Percentiles rank a stretch among this genome's conserved stretches.
phyloP scores from a whole-genome alignment of 2,888 invertebrate genomes.

The Cinara cedri region DNA sequence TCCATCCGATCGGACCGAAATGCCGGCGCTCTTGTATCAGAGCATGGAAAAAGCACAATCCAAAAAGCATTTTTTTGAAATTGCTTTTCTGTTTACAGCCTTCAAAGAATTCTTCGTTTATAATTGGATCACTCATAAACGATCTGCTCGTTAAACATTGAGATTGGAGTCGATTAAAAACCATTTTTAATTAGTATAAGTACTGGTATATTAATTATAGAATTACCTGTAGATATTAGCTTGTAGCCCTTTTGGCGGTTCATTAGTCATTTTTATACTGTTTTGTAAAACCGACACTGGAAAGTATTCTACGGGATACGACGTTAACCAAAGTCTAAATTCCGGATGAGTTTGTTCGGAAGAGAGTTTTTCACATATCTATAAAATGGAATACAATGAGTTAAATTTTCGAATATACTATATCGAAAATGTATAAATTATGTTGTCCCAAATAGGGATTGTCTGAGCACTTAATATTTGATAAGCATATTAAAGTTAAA shows the following conservation, averaged over 20 bases:
- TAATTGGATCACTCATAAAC: constrained; percentile 76
- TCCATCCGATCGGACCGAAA: constrained; percentile 86
- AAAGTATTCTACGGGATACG: constrained; percentile 77
- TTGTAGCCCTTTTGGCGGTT: constrained; percentile 74
- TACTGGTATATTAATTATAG: not conserved
- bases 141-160: not conserved
- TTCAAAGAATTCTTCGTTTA: constrained; percentile 77
- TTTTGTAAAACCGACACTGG: constrained; percentile 86
- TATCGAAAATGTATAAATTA: too few species aligned
- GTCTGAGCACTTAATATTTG: too few species aligned
- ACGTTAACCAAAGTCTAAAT: constrained; percentile 92
- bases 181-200: too few species aligned
- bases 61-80: constrained; percentile 80
- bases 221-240: constrained; percentile 28
- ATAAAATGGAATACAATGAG: constrained; percentile 43
- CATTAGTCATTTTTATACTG: constrained; percentile 93
- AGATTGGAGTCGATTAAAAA: not conserved
- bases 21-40: constrained; percentile 80
- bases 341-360: constrained; percentile 83
- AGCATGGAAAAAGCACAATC: constrained; percentile 84
- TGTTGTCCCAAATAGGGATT: too few species aligned
- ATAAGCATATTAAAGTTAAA: too few species aligned
- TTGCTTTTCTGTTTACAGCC: constrained; percentile 80
- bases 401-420: too few species aligned
- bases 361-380: constrained; percentile 82